These are phyloP conservation scores for Paradoxurus hermaphroditus DNA, from an alignment of 2,113 vertebrate genomes.

Conservation along the genomic window DNA sequence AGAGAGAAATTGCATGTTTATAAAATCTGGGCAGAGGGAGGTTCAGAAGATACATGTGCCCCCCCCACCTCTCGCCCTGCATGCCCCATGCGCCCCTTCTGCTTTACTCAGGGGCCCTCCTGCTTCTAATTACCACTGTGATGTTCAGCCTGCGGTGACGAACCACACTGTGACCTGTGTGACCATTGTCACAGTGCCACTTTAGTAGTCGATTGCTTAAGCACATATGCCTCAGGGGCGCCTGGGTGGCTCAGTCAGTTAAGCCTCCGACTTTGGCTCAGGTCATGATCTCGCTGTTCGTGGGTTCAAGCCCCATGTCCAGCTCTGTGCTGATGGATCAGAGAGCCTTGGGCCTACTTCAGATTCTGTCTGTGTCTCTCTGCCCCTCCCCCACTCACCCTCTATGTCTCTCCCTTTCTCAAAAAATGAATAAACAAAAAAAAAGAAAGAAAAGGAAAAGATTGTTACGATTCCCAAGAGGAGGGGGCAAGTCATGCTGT, in stretches of 20 bases:
- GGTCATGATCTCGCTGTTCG: background rate
- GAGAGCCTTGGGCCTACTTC: background rate
- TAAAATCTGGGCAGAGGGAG: background rate
- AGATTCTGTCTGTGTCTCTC: background rate
- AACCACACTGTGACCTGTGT: rapidly evolving
- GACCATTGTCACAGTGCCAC: background rate
- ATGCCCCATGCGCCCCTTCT: background rate
- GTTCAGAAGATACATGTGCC: too few species aligned
- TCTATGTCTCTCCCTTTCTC: background rate
- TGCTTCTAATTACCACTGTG: background rate
- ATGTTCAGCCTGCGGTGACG: too few species aligned
- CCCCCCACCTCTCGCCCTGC: rapidly evolving
- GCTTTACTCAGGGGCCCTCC: background rate
- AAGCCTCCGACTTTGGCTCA: background rate
- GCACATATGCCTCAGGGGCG: background rate
- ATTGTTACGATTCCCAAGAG: too few species aligned
- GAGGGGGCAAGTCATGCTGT: rapidly evolving
- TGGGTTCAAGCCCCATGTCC: background rate
- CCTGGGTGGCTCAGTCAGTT: background rate
- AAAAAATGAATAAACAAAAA: background rate
- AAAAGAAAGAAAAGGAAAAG: background rate
- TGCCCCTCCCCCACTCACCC: background rate
- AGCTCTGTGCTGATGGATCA: background rate
- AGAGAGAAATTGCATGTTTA: conserved; percentile 21
- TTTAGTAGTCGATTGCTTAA: background rate